Conservation (phyloP, 2,113 vertebrate species). For the Rhinoderma darwinii region DNA sequence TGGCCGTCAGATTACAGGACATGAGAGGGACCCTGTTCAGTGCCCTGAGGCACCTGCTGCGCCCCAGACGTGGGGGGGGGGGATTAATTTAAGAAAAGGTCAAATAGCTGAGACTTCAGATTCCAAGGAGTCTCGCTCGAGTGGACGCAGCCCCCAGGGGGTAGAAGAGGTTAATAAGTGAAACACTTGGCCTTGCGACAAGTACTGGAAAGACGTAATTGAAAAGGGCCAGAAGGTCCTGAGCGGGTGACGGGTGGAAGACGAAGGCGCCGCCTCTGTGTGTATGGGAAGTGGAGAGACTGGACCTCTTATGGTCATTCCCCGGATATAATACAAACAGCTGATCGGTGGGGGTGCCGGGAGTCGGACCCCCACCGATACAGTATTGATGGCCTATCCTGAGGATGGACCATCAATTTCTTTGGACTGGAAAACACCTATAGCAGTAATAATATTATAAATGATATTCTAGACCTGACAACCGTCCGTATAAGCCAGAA, state of each 20-base stretch:
- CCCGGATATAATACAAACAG: too few species aligned
- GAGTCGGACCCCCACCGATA: too few species aligned
- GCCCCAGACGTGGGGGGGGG: too few species aligned
- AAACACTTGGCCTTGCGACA: neutral
- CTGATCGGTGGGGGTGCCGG: too few species aligned
- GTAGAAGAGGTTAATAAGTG: conserved; percentile 16
- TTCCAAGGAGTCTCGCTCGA: neutral
- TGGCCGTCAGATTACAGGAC: neutral
- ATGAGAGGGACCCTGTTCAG: neutral
- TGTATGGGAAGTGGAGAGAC: neutral
- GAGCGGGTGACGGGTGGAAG: neutral
- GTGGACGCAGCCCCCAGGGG: neutral
- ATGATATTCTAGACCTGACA: too few species aligned
- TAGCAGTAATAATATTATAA: too few species aligned
- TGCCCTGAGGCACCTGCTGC: conserved; percentile 21
- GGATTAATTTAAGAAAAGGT: neutral
- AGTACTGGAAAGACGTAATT: neutral
- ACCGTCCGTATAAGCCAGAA: too few species aligned
- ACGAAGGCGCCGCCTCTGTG: neutral
- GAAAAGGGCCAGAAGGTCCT: neutral
- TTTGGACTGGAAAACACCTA: too few species aligned
- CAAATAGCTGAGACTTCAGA: neutral
- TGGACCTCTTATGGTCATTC: too few species aligned
- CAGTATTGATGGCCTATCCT: too few species aligned
- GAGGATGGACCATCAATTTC: too few species aligned